Evolutionary conservation across 2,888 invertebrate species (phyloP), one percentile per base, ranked within the genome.

Genomic region (Zootermopsis nevadensis): DNA sequence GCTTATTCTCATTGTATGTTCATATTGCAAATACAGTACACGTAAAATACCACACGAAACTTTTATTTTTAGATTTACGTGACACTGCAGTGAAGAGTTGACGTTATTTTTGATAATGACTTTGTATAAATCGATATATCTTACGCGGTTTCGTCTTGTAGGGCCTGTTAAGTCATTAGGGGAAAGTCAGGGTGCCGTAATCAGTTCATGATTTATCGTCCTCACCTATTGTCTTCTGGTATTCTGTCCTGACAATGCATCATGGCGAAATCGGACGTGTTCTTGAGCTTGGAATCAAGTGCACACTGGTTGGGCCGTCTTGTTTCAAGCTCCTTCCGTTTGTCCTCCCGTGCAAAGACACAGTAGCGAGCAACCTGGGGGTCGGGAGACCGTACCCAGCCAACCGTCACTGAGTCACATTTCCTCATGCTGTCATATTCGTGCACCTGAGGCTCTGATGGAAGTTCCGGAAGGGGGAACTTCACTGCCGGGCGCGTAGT

Each of bases 311-410:
- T 90, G 0, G 90, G 89, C 86, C 85, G 88, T 55, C 86, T 86
- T 42, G 85, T 84, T 35, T 86, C 86, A 31, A 82, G 80, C 48
- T 85, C 80, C 87, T 74, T 87, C 85, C 85, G 88, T 87, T 24
- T 86, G 86, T 86, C 89, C 88, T 90, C 90, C 81, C 89, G 89
- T 3, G 89, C 89, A 55, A 88, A 87, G 53, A 91, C 86, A 85
- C 91, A 91, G 86, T 91, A 91, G 67, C 86, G 86, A 31, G 86
- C 86, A 67, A 87, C 87, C 35, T 90, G 88, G 35, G 88, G 88
- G 85, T 91, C 91, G 0, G 91, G 91, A 1, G 92, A 90, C 7
- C 92, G 90, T 84, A 91, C 88, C 93, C 93, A 93, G 35, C 92
- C 92, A 27, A 93, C 90, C 27, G 91, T 91, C 2, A 91, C 90